phyloP scores from a whole-genome alignment of 2,888 invertebrate species.

The Epinotia demarniana region DNA sequence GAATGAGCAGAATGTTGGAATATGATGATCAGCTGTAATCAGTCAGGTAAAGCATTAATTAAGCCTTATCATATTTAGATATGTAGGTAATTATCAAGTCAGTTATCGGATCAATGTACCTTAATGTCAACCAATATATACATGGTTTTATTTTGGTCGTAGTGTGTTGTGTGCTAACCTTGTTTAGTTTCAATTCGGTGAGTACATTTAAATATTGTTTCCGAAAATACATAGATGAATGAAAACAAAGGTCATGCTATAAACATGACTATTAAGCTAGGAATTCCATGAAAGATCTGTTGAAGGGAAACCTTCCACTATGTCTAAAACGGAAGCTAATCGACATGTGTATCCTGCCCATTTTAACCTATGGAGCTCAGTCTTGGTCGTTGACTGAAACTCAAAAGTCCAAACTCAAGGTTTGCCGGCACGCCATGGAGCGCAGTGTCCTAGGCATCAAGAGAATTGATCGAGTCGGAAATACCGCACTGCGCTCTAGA shows the following conservation, averaged over 20 bases:
- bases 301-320: too few relatives aligned
- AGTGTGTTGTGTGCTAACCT: neutral
- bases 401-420: too few relatives aligned
- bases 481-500: too few relatives aligned
- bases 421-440: too few relatives aligned
- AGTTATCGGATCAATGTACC: slow-evolving; percentile 6
- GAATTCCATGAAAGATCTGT: too few relatives aligned
- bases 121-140: neutral
- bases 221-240: neutral
- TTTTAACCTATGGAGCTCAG: too few relatives aligned
- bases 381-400: too few relatives aligned
- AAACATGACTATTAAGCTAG: neutral
- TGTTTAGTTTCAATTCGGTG: slow-evolving; percentile 8
- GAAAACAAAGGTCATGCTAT: neutral
- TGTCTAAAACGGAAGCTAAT: too few relatives aligned
- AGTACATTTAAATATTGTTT: neutral
- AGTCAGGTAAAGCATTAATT: slow-evolving; percentile 31
- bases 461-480: too few relatives aligned
- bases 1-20: neutral
- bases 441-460: too few relatives aligned
- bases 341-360: too few relatives aligned
- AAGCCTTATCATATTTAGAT: slow-evolving; percentile 28
- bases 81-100: slow-evolving; percentile 24
- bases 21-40: slow-evolving; percentile 21
- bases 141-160: slow-evolving; percentile 14